A percentile compares a stretch with the other conserved stretches of the same genome.
These are phyloP conservation scores for Neuroterus valhalla DNA, from an alignment of 1,140 invertebrate species.

Conservation along the genomic window DNA sequence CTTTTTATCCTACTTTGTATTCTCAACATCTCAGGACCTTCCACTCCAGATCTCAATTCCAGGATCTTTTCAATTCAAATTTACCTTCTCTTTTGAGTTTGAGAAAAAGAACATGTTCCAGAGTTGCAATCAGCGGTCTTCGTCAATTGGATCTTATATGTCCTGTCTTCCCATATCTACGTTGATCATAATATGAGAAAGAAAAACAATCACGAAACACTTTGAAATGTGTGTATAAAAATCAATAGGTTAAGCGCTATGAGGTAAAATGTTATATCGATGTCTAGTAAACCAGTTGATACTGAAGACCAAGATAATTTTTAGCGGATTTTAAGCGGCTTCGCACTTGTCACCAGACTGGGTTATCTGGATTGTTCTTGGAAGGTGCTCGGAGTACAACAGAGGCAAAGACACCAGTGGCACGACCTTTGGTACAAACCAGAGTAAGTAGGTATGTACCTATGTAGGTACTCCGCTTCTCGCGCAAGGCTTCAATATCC, in stretches of 20 bases:
- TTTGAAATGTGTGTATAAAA: no score
- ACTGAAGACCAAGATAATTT: constrained; percentile 16
- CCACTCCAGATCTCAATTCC: constrained; percentile 27
- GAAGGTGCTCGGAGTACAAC: constrained; percentile 59
- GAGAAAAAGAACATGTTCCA: neutral
- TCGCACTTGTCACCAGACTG: constrained; percentile 63
- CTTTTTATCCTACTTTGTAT: constrained; percentile 6
- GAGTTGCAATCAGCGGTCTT: neutral
- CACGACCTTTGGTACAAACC: constrained; percentile 55
- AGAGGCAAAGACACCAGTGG: constrained; percentile 50
- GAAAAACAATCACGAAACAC: no score
- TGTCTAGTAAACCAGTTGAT: neutral
- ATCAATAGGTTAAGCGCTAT: constrained; percentile 11
- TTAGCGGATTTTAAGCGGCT: constrained; percentile 54
- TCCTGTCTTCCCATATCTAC: no score
- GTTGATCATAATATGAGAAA: no score
- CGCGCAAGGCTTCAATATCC: constrained; percentile 52
- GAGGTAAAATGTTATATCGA: constrained; percentile 11
- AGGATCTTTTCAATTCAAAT: constrained; percentile 19
- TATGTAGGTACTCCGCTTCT: constrained; percentile 47
- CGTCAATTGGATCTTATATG: no score
- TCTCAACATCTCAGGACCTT: constrained; percentile 7
- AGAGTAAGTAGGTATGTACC: constrained; percentile 20
- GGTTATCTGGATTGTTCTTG: constrained; percentile 63
- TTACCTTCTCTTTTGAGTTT: constrained; percentile 19